These are phyloP conservation scores for Chlorospingus flavigularis DNA, from an alignment of 2,797 vertebrate species.

Conservation along the genomic window DNA sequence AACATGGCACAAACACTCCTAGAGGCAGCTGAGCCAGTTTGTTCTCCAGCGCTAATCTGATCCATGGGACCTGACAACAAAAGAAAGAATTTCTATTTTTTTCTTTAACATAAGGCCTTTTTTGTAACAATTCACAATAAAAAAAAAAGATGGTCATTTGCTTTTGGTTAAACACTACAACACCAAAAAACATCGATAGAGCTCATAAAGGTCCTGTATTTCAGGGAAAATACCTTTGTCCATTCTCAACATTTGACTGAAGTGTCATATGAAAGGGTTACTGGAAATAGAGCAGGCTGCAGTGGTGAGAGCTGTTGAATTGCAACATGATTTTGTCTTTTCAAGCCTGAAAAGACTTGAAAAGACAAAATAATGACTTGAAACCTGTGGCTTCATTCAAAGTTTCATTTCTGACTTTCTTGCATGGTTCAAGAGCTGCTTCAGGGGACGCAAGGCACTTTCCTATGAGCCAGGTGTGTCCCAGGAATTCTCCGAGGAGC, in stretches of 20 bases:
- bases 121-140: neutral
- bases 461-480: neutral
- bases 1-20: accelerated
- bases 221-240: neutral
- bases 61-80: neutral
- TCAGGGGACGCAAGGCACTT: neutral
- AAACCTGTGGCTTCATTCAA: neutral
- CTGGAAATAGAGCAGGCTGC: neutral
- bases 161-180: neutral
- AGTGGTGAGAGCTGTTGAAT: neutral
- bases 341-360: neutral
- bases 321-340: neutral
- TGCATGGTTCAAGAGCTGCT: neutral
- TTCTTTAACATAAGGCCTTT: neutral
- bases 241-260: neutral
- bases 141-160: neutral
- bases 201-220: neutral
- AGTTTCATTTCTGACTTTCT: neutral
- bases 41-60: neutral
- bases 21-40: neutral
- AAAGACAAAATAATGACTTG: neutral
- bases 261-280: neutral
- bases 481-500: neutral
- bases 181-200: neutral
- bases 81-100: neutral